A percentile compares a stretch with the other conserved stretches of the same genome.
Conservation (phyloP, 1,140 invertebrate genomes). For the Apolygus lucorum region DNA sequence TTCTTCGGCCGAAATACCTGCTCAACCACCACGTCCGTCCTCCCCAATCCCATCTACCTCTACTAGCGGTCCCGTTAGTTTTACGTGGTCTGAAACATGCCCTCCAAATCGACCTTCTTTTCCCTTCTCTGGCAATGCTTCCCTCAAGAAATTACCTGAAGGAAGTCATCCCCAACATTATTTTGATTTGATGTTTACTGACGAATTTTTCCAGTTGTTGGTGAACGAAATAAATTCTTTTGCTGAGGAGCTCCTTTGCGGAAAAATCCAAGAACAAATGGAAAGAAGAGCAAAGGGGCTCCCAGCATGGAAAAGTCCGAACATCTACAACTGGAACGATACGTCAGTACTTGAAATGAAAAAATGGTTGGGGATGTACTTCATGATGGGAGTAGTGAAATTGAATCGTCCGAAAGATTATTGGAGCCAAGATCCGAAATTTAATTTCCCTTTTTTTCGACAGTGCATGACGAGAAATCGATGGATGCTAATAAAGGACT, state of each 20-base stretch:
- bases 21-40: no score
- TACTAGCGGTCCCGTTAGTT: no score
- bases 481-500: no score
- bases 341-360: neutral
- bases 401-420: constrained; percentile 1
- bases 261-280: neutral
- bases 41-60: no score
- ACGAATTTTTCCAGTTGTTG: neutral
- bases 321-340: neutral
- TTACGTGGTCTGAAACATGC: no score
- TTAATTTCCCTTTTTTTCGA: no score
- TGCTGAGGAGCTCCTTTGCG: neutral
- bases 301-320: neutral
- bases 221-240: neutral
- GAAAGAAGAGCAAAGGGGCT: neutral
- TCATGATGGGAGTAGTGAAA: constrained; percentile 3
- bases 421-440: neutral
- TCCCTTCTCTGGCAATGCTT: neutral
- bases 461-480: no score
- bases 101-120: no score
- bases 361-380: neutral
- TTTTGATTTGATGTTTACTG: neutral
- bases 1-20: no score
- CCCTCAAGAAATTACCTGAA: neutral
- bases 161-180: neutral